phyloP scores from a whole-genome alignment of 1,140 invertebrate genomes.

The Coptotermes formosanus region DNA sequence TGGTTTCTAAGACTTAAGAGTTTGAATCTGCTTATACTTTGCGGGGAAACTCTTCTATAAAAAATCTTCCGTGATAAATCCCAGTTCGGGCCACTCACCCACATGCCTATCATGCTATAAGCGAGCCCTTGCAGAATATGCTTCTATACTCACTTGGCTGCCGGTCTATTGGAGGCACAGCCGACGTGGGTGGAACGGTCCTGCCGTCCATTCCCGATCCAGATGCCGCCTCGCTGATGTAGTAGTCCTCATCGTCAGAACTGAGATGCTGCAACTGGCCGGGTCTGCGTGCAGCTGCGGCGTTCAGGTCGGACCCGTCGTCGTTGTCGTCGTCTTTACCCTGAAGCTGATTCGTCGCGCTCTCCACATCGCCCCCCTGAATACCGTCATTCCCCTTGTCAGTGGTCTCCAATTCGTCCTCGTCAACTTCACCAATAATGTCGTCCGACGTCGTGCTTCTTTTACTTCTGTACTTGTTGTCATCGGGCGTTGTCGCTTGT shows the following conservation, averaged over 20 bases:
- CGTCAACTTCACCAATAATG: background rate
- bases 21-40: too few relatives aligned
- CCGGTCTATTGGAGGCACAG: background rate
- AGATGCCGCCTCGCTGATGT: slow-evolving; percentile 10
- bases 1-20: too few relatives aligned
- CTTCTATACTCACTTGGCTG: background rate
- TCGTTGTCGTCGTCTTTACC: background rate
- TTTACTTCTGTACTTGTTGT: background rate
- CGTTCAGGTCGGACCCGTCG: background rate
- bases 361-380: background rate
- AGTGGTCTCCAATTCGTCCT: background rate
- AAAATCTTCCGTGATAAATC: too few relatives aligned
- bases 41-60: too few relatives aligned
- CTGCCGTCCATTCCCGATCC: background rate
- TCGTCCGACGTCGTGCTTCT: background rate
- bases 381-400: background rate
- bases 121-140: too few relatives aligned
- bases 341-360: background rate
- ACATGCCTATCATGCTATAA: too few relatives aligned
- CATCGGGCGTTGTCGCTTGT: background rate
- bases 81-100: too few relatives aligned
- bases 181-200: background rate
- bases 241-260: slow-evolving; percentile 29
- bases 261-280: background rate
- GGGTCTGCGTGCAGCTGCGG: background rate